Evolutionary conservation across 2,113 vertebrate species (phyloP).

Genomic region (Atractosteus spatula): DNA sequence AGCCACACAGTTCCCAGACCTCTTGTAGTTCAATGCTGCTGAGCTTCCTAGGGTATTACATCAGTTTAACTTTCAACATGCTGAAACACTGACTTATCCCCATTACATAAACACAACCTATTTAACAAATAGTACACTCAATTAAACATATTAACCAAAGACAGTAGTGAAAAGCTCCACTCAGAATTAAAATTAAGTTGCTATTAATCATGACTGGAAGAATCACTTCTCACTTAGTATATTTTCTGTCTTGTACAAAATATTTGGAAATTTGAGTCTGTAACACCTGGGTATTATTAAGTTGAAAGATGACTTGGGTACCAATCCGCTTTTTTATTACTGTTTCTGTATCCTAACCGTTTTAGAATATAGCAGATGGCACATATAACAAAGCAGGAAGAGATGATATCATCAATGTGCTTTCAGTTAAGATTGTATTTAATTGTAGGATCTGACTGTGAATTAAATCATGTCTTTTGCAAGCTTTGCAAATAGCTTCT

Average conservation of each 20-base stretch:
- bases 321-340: background rate
- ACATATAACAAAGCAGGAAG: background rate
- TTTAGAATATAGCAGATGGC: background rate
- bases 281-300: background rate
- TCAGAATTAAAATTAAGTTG: background rate
- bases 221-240: background rate
- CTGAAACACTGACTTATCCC: too few relatives aligned
- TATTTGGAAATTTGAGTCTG: background rate
- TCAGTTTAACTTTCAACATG: too few relatives aligned
- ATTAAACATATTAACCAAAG: too few relatives aligned
- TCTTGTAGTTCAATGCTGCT: too few relatives aligned
- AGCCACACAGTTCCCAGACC: too few relatives aligned
- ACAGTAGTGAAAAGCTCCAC: background rate
- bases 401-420: background rate
- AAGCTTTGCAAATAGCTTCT: background rate
- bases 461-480: background rate
- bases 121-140: too few relatives aligned
- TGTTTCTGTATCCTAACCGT: background rate
- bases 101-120: too few relatives aligned
- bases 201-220: background rate
- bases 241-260: background rate
- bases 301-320: background rate
- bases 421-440: background rate
- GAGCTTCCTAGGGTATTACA: too few relatives aligned
- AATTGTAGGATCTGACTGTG: background rate